Base-by-base conservation (phyloP, 1,140 invertebrate species). In the Trichonephila clavata region DNA sequence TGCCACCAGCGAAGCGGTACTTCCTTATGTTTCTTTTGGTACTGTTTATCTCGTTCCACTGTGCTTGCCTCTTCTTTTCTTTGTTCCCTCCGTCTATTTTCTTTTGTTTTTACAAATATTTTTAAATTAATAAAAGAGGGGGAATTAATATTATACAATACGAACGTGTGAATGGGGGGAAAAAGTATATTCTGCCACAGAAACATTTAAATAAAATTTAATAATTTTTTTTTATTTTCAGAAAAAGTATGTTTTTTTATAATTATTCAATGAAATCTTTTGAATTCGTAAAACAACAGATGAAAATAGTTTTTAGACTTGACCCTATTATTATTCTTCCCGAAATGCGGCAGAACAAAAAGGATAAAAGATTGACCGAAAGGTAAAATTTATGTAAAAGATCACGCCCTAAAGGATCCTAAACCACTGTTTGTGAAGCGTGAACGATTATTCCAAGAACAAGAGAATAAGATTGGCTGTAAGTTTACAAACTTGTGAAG, bases 391-490 rank as follows among this genome's bases (percentile, higher is more conserved):
- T 77, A 77, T 77, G 71, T 77, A 39, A 77, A 77, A 32, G 71
- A 77, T 77, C 71, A 77, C 71, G 27, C 71, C 71, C 71, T 10
- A 18, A 32, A 18, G 71, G 20, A 27, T 77, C 5, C 32, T 77
- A 77, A 77, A 77, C 27, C 27, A 39, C 71, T 77, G 71, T 77
- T 77, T 77, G 32, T 77, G 71, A 7, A 20, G 71, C 71, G 27
- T 32, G 27, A 39, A 39, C 71, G 27, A 18, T 77, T 77, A 77
- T 77, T 39, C 16, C 16, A 39, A 77, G 27, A 77, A 32, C 24
- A 27, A 39, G 32, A 18, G 71, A 39, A 77, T 77, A 32, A 77
- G 27, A 77, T 32, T 32, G 32, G 71, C 24, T 16, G 27, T 18
- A 18, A 77, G 18, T 77, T 68, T 77, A 1, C 71, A 77, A 77